Evolutionary conservation across 2,797 vertebrate species (phyloP).

Genomic region (Rhabdomys pumilio): DNA sequence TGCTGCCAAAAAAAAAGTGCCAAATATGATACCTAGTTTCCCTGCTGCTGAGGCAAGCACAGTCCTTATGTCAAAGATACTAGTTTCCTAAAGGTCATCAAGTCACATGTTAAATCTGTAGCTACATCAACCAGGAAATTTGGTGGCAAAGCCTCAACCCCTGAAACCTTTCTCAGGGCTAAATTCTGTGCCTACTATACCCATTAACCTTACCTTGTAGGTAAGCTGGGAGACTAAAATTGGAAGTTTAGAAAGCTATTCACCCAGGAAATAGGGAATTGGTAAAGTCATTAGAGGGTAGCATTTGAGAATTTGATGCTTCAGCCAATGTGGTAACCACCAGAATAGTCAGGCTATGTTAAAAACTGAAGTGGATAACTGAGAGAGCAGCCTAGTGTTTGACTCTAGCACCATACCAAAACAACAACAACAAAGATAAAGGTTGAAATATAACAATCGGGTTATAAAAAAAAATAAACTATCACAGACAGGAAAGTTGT

Average conservation of each 20-base stretch:
- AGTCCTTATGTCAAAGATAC: not conserved
- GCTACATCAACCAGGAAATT: slow-evolving; percentile 16
- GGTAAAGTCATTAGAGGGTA: not conserved
- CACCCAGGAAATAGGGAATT: not conserved
- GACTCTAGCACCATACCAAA: not conserved
- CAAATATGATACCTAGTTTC: slow-evolving; percentile 6
- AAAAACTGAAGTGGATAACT: not conserved
- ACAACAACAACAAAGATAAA: not conserved
- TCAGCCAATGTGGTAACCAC: not conserved
- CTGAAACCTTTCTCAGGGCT: not conserved
- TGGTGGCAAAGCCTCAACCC: not conserved
- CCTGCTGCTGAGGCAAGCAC: slow-evolving; percentile 9
- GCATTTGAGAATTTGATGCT: not conserved
- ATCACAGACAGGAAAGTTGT: not conserved
- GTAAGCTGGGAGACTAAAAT: not conserved
- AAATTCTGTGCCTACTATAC: not conserved
- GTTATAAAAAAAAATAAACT: not conserved
- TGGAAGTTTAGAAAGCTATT: not conserved
- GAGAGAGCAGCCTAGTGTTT: not conserved
- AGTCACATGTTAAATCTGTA: not conserved
- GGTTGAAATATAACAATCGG: not conserved
- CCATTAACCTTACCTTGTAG: not conserved
- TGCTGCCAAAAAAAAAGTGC: not conserved
- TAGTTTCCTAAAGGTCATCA: slow-evolving; percentile 3
- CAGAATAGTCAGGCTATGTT: not conserved